Conservation (phyloP, 1,140 invertebrate genomes). For the Anastrepha obliqua region DNA sequence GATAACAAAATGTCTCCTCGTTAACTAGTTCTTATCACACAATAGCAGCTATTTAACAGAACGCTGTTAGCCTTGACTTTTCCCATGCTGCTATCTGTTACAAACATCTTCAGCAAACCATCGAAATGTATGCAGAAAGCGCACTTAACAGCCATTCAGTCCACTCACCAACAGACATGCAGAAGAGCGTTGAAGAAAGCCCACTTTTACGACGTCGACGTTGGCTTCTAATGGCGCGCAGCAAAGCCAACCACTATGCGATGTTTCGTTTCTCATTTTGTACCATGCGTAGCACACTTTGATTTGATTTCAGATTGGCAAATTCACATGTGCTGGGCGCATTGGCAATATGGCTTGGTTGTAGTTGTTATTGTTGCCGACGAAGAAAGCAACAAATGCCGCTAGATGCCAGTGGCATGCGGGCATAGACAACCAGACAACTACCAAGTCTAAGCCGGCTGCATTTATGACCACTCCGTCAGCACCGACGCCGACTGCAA, state of each 20-base stretch:
- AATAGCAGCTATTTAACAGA: background rate
- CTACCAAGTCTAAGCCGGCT: background rate
- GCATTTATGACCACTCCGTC: background rate
- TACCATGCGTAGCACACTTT: background rate
- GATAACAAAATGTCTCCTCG: no score
- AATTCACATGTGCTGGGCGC: background rate
- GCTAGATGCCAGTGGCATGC: slow-evolving; percentile 19
- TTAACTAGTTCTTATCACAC: background rate
- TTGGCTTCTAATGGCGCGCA: background rate
- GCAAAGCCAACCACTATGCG: background rate
- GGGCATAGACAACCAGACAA: background rate
- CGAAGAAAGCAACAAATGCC: slow-evolving; percentile 14
- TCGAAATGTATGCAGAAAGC: background rate
- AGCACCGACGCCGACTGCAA: background rate
- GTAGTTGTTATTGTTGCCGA: background rate
- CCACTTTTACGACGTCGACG: background rate
- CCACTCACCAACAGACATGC: background rate
- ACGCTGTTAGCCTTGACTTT: background rate
- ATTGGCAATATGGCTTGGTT: background rate
- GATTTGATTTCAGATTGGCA: background rate
- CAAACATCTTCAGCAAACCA: background rate
- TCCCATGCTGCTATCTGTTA: background rate
- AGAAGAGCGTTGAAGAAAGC: background rate
- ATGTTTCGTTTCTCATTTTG: slow-evolving; percentile 28
- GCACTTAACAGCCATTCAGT: background rate